Evolutionary conservation across 2,113 vertebrate genomes (phyloP).

Genomic region (Perognathus longimembris): DNA sequence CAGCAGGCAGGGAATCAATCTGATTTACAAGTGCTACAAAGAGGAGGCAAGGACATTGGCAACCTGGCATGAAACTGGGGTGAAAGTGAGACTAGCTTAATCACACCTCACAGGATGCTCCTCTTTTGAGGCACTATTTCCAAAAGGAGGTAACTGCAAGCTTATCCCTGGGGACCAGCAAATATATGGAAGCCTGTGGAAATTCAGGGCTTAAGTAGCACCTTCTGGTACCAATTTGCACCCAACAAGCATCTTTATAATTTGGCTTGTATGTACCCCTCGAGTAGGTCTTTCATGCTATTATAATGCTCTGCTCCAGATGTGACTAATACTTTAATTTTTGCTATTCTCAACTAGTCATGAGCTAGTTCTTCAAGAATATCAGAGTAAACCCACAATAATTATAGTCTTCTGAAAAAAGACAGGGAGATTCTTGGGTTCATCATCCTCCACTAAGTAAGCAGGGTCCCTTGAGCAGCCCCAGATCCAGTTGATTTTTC

Average conservation of each 20-base stretch:
- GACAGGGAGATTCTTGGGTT: conserved; percentile 4
- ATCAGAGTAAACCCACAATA: neutral
- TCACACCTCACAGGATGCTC: neutral
- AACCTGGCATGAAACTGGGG: neutral
- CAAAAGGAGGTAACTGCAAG: neutral
- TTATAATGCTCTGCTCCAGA: neutral
- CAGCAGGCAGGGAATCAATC: neutral
- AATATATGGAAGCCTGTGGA: neutral
- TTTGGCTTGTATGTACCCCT: neutral
- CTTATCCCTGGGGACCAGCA: neutral
- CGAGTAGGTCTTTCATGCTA: conserved; percentile 2
- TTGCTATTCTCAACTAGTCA: conserved; percentile 28
- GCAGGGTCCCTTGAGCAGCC: neutral
- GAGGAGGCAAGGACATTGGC: neutral
- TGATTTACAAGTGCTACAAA: neutral
- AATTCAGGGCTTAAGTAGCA: neutral
- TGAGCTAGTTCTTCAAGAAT: conserved; percentile 49
- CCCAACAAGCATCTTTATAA: neutral
- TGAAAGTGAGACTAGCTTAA: neutral
- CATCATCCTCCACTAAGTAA: neutral
- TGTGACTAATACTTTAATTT: conserved; percentile 31
- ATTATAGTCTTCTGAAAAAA: conserved; percentile 39
- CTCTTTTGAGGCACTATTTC: neutral
- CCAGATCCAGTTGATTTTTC: neutral
- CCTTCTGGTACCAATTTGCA: neutral